A percentile compares a stretch with the other conserved stretches of the same genome.
These are phyloP conservation scores for Notothenia rossii DNA, from an alignment of 2,113 vertebrate species.

Conservation along the genomic window DNA sequence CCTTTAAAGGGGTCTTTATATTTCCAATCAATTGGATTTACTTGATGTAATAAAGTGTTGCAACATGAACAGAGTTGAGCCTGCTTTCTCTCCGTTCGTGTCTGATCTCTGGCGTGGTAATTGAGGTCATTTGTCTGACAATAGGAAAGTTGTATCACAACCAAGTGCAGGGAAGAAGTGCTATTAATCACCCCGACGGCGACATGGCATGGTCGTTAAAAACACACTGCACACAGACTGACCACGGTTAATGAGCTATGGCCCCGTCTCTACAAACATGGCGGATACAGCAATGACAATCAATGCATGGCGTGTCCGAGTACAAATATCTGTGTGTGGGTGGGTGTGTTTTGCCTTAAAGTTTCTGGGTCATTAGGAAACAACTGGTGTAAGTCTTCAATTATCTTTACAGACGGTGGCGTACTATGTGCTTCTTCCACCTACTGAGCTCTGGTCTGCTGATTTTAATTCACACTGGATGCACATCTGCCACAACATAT, in stretches of 20 bases:
- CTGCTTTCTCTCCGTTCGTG: constrained; percentile 27
- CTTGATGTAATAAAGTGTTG: constrained; percentile 30
- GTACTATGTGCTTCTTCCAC: neutral
- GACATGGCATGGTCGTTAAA: constrained; percentile 54
- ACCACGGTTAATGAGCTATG: constrained; percentile 68
- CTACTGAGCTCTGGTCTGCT: constrained; percentile 19
- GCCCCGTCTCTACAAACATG: constrained; percentile 45
- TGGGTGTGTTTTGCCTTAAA: constrained; percentile 6
- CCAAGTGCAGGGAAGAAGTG: constrained; percentile 30
- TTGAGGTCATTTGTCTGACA: constrained; percentile 75
- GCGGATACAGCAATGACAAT: constrained; percentile 26
- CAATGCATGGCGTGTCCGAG: neutral
- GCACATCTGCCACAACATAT: constrained; percentile 26
- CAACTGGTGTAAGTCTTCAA: constrained; percentile 44
- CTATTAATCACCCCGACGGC: constrained; percentile 71
- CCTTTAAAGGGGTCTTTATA: constrained; percentile 7
- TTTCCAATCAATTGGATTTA: constrained; percentile 17
- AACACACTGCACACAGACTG: constrained; percentile 16
- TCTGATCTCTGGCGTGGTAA: constrained; percentile 65
- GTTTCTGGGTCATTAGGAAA: constrained; percentile 65
- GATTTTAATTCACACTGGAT: constrained; percentile 28
- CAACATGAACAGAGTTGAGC: constrained; percentile 29
- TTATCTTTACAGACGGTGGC: constrained; percentile 38
- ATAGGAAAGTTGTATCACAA: constrained; percentile 67
- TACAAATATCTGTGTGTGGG: constrained; percentile 1